Base-by-base conservation (phyloP, 1,140 invertebrate genomes). In the Mactra quadrangularis region DNA sequence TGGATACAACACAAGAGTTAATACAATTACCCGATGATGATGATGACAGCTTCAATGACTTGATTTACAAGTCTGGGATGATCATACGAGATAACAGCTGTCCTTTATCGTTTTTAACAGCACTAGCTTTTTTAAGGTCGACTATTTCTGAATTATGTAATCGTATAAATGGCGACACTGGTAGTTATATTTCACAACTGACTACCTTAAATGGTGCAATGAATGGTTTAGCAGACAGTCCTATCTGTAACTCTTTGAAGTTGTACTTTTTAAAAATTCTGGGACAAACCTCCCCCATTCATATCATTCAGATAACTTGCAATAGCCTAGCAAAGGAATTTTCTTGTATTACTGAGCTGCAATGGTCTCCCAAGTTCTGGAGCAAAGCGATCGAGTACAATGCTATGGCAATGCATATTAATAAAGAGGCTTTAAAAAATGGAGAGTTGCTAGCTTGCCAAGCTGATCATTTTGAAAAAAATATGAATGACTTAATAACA, bases 251-350 rank as follows among this genome's bases (percentile, higher is more conserved):
- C n/a, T 0, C 47, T 4, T 19, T 79, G 27, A 17, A 41, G 29
- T 22, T 29, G n/a, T 79, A 29, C n/a, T 70, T 79, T 57, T 27
- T 79, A 29, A 79, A 68, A 33, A 29, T 6, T 27, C 19, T 79
- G 57, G 64, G 50, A 4, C 13, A 45, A 9, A 45, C 31, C 11
- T 19, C 15, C 22, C 17, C 55, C 29, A 38, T 57, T 31, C 4
- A 19, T 19, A 33, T 15, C 15, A n/a, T 79, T 3, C 38, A 27
- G 52, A 57, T 68, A 29, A n/a, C 35, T 19, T 68, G 52, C 25
- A 15, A 41, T 41, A 15, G 15, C 15, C 38, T 41, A 6, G 6
- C 38, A 7, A 15, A 41, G 15, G 6, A 6, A n/a, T n/a, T n/a
- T n/a, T n/a, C n/a, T n/a, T n/a, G n/a, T n/a, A n/a, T n/a, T n/a